phyloP scores from a whole-genome alignment of 2,888 invertebrate genomes.

The Amiota communis region DNA sequence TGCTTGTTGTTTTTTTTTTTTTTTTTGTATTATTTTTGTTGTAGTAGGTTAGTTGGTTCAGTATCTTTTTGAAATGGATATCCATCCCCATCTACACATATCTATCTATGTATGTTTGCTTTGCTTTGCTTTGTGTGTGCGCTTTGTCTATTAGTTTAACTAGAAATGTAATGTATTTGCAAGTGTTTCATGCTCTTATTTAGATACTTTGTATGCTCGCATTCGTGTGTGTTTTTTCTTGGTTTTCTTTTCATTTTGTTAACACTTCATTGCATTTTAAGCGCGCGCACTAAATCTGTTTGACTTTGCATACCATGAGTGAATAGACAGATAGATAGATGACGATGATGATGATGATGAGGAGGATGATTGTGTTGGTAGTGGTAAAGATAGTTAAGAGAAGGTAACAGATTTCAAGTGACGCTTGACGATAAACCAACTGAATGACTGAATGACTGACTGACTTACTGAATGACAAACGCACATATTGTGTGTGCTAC shows the following conservation, averaged over 20 bases:
- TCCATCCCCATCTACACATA: too few species aligned
- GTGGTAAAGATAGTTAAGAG: background rate
- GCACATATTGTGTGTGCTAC: background rate
- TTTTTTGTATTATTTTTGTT: too few species aligned
- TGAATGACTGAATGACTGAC: background rate
- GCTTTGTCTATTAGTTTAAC: too few species aligned
- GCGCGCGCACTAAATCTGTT: constrained; percentile 3
- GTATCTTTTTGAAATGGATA: constrained; percentile 23
- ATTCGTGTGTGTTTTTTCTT: background rate
- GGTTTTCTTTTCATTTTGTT: background rate
- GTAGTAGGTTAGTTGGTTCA: background rate
- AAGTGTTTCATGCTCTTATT: background rate
- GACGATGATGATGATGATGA: too few species aligned
- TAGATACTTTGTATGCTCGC: constrained; percentile 5
- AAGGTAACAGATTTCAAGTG: background rate
- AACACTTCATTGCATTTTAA: constrained; percentile 18
- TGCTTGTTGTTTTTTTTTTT: background rate
- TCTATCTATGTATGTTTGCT: background rate
- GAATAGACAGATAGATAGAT: too few species aligned
- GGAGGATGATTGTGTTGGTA: constrained; percentile 11
- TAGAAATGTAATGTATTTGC: too few species aligned
- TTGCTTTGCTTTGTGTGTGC: too few species aligned
- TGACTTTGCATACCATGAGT: constrained; percentile 14
- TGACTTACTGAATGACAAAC: background rate
- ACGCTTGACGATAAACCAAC: too few species aligned